Percentiles rank a stretch among this genome's conserved stretches.
These are phyloP conservation scores for Philonicus albiceps DNA, from an alignment of 2,888 invertebrate species.

Conservation along the genomic window DNA sequence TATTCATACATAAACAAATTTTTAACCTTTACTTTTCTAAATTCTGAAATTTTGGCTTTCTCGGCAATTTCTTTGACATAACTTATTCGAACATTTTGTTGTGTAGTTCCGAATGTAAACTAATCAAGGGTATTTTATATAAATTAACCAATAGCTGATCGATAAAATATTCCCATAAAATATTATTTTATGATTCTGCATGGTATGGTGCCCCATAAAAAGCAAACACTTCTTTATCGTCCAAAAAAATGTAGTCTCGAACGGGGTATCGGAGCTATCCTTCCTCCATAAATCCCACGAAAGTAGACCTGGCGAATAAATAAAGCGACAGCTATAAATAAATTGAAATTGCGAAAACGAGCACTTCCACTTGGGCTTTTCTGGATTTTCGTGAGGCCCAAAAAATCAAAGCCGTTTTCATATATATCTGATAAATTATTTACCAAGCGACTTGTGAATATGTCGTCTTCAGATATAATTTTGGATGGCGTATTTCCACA, in stretches of 20 bases:
- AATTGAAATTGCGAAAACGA: neutral
- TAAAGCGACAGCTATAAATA: neutral
- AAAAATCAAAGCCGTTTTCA: conserved; percentile 3
- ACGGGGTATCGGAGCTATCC: neutral
- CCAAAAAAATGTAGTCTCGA: neutral
- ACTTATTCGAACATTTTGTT: neutral
- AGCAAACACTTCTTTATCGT: neutral
- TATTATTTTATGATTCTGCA: neutral
- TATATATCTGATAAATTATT: conserved; percentile 3
- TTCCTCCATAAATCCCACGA: neutral
- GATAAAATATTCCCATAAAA: neutral
- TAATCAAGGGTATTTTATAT: neutral
- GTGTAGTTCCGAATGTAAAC: neutral
- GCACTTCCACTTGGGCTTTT: neutral
- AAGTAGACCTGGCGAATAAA: neutral
- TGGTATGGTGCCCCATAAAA: neutral
- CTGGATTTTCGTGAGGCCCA: neutral
- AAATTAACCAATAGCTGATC: neutral
- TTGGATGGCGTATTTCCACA: neutral
- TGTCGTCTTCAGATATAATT: neutral
- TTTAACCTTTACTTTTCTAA: too few relatives aligned
- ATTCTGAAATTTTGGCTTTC: too few relatives aligned
- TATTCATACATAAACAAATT: too few relatives aligned
- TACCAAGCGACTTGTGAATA: neutral
- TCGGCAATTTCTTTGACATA: neutral